Percentiles rank a stretch among this genome's conserved stretches.
phyloP scores from a whole-genome alignment of 2,113 vertebrate genomes.

The Bubo scandiacus region DNA sequence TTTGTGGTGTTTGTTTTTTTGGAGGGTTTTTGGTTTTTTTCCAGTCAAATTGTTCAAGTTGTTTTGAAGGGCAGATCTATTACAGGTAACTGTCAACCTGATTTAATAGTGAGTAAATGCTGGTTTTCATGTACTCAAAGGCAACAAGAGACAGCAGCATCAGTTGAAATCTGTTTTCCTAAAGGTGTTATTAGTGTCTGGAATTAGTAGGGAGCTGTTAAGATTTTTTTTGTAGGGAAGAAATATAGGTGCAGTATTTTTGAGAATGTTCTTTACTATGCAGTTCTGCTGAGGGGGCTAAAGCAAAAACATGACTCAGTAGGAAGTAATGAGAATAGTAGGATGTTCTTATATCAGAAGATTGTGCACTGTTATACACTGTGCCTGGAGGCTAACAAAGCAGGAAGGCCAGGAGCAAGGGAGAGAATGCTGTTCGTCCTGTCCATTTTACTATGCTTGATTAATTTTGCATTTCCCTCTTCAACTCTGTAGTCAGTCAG shows the following conservation, averaged over 20 bases:
- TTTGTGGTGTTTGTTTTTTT: neutral
- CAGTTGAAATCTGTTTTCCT: neutral
- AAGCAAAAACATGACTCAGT: neutral
- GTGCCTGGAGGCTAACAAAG: neutral
- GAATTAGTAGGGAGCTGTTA: neutral
- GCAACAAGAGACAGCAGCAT: neutral
- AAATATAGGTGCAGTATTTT: neutral
- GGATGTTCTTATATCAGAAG: neutral
- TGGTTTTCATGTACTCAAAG: neutral
- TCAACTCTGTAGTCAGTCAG: neutral
- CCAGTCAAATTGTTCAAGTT: neutral
- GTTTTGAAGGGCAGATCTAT: neutral
- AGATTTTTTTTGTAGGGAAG: neutral
- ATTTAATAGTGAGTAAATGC: neutral
- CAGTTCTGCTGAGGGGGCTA: neutral
- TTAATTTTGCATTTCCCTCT: neutral
- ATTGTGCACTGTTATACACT: neutral
- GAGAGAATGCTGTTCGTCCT: neutral
- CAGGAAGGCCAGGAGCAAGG: neutral
- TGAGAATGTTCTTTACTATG: neutral
- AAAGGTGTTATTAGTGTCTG: neutral
- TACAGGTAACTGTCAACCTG: neutral
- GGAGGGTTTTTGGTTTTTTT: neutral
- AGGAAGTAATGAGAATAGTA: neutral
- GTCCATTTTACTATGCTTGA: neutral